These are phyloP conservation scores for Aplysia californica DNA, from an alignment of 1,140 invertebrate genomes.

Conservation along the genomic window DNA sequence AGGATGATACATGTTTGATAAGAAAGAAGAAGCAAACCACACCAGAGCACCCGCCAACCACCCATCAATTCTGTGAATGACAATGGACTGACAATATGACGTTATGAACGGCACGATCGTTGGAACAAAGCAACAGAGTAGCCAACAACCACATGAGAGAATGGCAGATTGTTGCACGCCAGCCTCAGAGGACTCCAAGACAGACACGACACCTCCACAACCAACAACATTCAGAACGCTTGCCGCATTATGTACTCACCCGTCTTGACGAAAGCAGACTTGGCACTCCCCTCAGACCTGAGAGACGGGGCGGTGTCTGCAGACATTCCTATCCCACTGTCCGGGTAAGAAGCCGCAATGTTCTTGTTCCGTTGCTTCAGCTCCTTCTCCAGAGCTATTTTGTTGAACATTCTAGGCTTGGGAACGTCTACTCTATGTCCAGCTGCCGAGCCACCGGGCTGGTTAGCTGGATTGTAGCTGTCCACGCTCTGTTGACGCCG, in stretches of 20 bases:
- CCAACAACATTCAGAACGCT: too few relatives aligned
- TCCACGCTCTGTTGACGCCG: conserved; percentile 22
- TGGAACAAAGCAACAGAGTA: not conserved
- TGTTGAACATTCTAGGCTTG: conserved; percentile 34
- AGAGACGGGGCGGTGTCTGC: conserved; percentile 44
- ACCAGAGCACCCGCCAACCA: too few relatives aligned
- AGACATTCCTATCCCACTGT: conserved; percentile 60
- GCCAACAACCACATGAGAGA: not conserved
- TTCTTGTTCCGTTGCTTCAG: conserved; percentile 93
- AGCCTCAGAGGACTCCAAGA: not conserved
- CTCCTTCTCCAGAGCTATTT: conserved; percentile 84
- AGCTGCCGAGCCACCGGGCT: conserved; percentile 5
- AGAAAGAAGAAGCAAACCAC: too few relatives aligned
- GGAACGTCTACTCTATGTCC: conserved; percentile 12
- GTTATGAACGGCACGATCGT: not conserved
- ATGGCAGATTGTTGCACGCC: not conserved
- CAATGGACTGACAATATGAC: not conserved
- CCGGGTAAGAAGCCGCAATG: conserved; percentile 79
- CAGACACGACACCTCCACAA: not conserved
- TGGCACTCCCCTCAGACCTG: conserved; percentile 30
- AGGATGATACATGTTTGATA: too few relatives aligned
- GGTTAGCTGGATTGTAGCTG: too few relatives aligned
- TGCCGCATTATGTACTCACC: too few relatives aligned
- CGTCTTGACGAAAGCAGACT: conserved; percentile 20
- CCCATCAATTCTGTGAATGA: not conserved